phyloP scores from a whole-genome alignment of 1,140 invertebrate genomes.

The Dendroctonus valens region DNA sequence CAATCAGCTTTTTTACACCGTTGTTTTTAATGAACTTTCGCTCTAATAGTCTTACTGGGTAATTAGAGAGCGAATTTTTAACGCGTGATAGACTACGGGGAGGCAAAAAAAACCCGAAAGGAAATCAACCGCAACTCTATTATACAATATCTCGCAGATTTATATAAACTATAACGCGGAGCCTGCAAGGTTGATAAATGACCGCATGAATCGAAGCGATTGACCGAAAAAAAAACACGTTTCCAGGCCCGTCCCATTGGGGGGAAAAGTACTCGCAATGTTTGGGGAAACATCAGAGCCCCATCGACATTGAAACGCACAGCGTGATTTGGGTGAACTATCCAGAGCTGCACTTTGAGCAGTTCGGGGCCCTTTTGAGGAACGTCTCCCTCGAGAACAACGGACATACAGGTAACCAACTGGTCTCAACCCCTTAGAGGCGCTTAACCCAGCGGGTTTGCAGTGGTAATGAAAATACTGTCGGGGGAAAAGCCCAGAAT shows the following conservation, averaged over 20 bases:
- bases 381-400: conserved; percentile 65
- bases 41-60: neutral
- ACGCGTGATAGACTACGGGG: neutral
- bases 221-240: too few relatives aligned
- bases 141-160: too few relatives aligned
- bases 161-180: too few relatives aligned
- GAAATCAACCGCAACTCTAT: too few relatives aligned
- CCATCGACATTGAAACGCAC: conserved; percentile 75
- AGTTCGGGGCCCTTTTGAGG: conserved; percentile 59
- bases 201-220: too few relatives aligned
- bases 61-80: neutral
- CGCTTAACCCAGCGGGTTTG: too few relatives aligned
- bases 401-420: conserved; percentile 72
- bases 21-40: too few relatives aligned
- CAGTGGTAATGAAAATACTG: conserved; percentile 60
- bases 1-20: too few relatives aligned
- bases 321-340: conserved; percentile 60
- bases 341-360: conserved; percentile 56
- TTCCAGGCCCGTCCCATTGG: conserved; percentile 69
- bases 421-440: too few relatives aligned
- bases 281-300: conserved; percentile 76
- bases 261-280: conserved; percentile 65
- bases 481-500: conserved; percentile 56
- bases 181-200: too few relatives aligned
- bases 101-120: too few relatives aligned